A percentile compares a stretch with the other conserved stretches of the same genome.
These are phyloP conservation scores for Sceloporus undulatus DNA, from an alignment of 2,113 vertebrate species.

Conservation along the genomic window DNA sequence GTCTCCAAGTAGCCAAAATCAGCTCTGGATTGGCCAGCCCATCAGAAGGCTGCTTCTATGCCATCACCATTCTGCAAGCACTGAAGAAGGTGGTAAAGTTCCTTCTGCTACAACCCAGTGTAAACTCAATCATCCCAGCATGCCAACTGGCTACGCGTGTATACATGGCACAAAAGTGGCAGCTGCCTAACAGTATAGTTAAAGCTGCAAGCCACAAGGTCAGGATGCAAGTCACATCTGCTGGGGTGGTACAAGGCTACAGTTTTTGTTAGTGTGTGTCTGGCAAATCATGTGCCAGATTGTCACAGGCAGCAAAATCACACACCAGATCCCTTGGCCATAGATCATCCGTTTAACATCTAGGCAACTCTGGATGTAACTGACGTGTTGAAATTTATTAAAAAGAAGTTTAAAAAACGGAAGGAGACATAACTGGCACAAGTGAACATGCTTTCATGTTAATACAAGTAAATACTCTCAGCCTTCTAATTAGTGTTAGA, in stretches of 20 bases:
- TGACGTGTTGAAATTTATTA: slow-evolving; percentile 64
- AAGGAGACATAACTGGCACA: slow-evolving; percentile 73
- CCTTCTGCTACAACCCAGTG: neutral
- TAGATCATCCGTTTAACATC: slow-evolving; percentile 59
- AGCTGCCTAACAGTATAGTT: neutral
- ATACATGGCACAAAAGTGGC: slow-evolving; percentile 10
- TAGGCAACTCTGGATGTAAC: slow-evolving; percentile 58
- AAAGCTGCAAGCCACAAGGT: slow-evolving; percentile 37
- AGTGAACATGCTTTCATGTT: slow-evolving; percentile 72
- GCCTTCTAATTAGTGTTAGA: slow-evolving; percentile 81
- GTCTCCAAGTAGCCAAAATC: neutral
- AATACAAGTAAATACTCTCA: slow-evolving; percentile 79
- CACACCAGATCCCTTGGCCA: slow-evolving; percentile 43
- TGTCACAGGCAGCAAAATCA: slow-evolving; percentile 28
- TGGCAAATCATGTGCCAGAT: slow-evolving; percentile 34
- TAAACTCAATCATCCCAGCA: slow-evolving; percentile 1
- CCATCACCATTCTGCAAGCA: neutral
- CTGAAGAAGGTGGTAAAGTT: neutral
- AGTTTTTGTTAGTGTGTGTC: slow-evolving; percentile 33
- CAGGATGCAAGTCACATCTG: slow-evolving; percentile 50
- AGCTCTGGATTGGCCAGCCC: neutral
- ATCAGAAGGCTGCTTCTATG: neutral
- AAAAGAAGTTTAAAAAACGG: slow-evolving; percentile 24
- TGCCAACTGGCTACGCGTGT: neutral
- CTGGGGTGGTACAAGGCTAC: slow-evolving; percentile 25